Percentiles rank a stretch among this genome's conserved stretches.
phyloP scores from a whole-genome alignment of 2,888 invertebrate species.

The Synanthedon tipuliformis region DNA sequence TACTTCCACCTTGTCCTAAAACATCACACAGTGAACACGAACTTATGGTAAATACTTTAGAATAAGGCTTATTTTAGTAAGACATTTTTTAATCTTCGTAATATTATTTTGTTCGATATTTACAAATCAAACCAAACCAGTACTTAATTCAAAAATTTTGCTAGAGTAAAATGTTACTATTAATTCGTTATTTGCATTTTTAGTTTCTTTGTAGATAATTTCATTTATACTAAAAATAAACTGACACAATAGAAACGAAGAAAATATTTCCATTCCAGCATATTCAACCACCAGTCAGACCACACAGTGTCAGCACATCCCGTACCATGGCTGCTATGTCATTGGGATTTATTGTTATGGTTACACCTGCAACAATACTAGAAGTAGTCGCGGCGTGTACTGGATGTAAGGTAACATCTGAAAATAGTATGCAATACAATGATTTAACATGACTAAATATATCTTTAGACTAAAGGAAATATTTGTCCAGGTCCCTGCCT shows the following conservation, averaged over 20 bases:
- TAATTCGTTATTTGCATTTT: no score
- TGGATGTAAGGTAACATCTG: slow-evolving; percentile 75
- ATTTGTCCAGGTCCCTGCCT: slow-evolving; percentile 75
- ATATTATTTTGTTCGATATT: no score
- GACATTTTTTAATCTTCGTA: no score
- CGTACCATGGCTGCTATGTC: slow-evolving; percentile 94
- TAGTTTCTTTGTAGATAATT: no score
- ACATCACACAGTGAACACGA: slow-evolving; percentile 37
- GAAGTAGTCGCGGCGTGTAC: slow-evolving; percentile 92
- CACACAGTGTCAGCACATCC: slow-evolving; percentile 83
- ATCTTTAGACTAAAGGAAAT: not conserved
- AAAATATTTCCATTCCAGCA: slow-evolving; percentile 16
- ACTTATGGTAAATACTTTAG: slow-evolving; percentile 24
- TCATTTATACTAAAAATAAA: not conserved
- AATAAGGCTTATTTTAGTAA: no score
- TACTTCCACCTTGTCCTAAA: slow-evolving; percentile 49
- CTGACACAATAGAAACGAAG: not conserved
- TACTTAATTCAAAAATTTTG: no score
- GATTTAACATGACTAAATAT: not conserved
- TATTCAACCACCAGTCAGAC: slow-evolving; percentile 68
- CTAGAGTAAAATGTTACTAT: no score
- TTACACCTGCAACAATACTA: slow-evolving; percentile 91
- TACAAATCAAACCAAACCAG: no score
- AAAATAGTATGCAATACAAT: slow-evolving; percentile 1
- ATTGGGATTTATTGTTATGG: slow-evolving; percentile 89